Conservation (phyloP, 1,140 invertebrate species). For the Drosophila eugracilis region DNA sequence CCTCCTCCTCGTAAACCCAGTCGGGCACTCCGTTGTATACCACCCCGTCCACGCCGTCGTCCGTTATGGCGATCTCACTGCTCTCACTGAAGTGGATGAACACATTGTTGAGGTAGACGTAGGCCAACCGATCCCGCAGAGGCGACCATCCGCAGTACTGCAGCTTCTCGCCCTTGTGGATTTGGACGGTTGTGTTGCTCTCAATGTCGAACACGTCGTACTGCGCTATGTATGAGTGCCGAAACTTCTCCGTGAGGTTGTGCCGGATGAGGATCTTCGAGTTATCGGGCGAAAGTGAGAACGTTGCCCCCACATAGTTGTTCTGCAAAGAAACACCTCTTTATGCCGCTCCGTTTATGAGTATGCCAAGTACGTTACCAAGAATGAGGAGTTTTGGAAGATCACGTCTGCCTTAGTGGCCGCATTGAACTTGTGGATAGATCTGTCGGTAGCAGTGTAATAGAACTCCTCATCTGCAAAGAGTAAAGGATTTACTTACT, state of each 20-base stretch:
- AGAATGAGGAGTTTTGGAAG: conserved; percentile 80
- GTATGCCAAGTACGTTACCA: conserved; percentile 81
- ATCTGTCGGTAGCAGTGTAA: conserved; percentile 79
- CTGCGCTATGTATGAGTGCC: conserved; percentile 78
- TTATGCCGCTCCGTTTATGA: neutral
- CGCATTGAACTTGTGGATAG: conserved; percentile 86
- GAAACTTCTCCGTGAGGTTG: conserved; percentile 68
- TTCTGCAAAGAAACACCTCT: conserved; percentile 23
- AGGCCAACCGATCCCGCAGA: conserved; percentile 89
- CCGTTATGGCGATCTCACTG: conserved; percentile 86
- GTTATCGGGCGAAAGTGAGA: conserved; percentile 71
- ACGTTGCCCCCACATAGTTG: conserved; percentile 56
- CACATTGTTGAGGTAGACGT: conserved; percentile 93
- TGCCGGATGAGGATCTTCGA: conserved; percentile 76
- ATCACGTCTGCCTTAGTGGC: conserved; percentile 64
- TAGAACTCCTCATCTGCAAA: conserved; percentile 85
- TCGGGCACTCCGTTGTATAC: conserved; percentile 93
- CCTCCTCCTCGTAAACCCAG: conserved; percentile 95
- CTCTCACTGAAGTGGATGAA: conserved; percentile 85
- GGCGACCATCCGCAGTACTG: conserved; percentile 91
- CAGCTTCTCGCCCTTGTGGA: conserved; percentile 86
- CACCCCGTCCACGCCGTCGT: conserved; percentile 86
- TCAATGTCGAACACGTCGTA: conserved; percentile 83
- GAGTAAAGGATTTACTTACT: neutral
- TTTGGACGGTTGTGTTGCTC: conserved; percentile 67